A percentile compares a stretch with the other conserved stretches of the same genome.
Conservation (phyloP, 1,140 invertebrate species). For the roundworm (Caenorhabditis elegans) region DNA sequence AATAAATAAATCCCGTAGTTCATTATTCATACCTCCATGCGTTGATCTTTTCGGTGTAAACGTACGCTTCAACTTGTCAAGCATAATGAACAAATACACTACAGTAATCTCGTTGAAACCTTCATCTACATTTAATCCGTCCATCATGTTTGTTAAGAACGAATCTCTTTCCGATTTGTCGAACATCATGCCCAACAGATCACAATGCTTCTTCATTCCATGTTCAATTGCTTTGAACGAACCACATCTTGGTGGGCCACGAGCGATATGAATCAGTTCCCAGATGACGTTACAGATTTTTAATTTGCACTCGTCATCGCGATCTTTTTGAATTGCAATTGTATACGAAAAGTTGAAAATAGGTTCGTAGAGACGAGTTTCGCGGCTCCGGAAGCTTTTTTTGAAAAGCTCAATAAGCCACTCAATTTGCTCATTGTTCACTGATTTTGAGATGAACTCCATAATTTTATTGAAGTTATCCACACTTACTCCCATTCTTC, state of each 20-base stretch:
- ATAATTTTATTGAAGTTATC: constrained; percentile 19
- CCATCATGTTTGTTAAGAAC: neutral
- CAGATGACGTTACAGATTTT: neutral
- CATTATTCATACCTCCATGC: neutral
- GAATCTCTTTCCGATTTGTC: neutral
- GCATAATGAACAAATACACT: neutral
- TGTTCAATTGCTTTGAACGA: constrained; percentile 12
- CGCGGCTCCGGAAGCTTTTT: neutral
- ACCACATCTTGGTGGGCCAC: neutral
- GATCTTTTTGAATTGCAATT: neutral
- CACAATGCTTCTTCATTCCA: constrained; percentile 23
- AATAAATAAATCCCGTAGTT: too few species aligned
- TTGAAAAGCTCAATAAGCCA: constrained; percentile 14
- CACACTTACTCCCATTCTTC: constrained; percentile 8
- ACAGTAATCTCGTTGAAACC: neutral
- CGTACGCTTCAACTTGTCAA: neutral
- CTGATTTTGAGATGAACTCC: constrained; percentile 1
- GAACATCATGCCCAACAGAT: neutral
- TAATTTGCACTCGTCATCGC: neutral
- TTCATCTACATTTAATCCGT: neutral
- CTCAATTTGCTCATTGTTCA: neutral
- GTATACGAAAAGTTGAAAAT: neutral
- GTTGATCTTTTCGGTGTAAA: neutral
- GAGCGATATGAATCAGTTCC: neutral
- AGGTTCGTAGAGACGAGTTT: neutral